phyloP scores from a whole-genome alignment of 2,888 invertebrate species.

The Eupsilia transversa region DNA sequence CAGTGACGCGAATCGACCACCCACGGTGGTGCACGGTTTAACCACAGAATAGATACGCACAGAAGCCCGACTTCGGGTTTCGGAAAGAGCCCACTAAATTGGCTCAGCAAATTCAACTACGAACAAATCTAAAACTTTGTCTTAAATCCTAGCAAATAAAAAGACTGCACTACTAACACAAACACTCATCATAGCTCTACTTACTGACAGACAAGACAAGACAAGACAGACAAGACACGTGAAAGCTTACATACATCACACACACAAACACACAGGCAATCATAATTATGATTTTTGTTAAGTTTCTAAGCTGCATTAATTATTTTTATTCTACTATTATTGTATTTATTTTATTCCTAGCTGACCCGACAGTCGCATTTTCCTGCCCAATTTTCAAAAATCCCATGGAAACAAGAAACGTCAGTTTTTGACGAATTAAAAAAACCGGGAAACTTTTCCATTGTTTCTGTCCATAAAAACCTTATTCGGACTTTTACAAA shows the following conservation, averaged over 20 bases:
- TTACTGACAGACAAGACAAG: neutral
- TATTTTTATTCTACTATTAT: neutral
- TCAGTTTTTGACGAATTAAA: too few relatives aligned
- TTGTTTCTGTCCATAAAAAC: too few relatives aligned
- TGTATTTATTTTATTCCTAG: too few relatives aligned
- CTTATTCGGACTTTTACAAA: too few relatives aligned
- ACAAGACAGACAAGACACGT: too few relatives aligned
- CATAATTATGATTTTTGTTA: neutral
- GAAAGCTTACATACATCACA: neutral
- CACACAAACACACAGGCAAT: neutral
- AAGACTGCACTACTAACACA: neutral
- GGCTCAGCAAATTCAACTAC: neutral
- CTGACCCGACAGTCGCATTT: too few relatives aligned
- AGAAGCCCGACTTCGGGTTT: constrained; percentile 9
- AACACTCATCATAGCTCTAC: neutral
- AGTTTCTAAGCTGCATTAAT: neutral
- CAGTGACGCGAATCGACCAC: constrained; percentile 42
- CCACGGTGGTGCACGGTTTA: constrained; percentile 17
- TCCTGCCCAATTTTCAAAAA: too few relatives aligned
- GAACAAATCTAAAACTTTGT: neutral
- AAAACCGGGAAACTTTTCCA: too few relatives aligned
- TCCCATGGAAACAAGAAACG: too few relatives aligned
- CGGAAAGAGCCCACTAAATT: neutral
- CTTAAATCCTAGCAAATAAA: neutral
- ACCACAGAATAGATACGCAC: constrained; percentile 5